Conservation (phyloP, 2,888 invertebrate genomes). For the Tenthredo notha region DNA sequence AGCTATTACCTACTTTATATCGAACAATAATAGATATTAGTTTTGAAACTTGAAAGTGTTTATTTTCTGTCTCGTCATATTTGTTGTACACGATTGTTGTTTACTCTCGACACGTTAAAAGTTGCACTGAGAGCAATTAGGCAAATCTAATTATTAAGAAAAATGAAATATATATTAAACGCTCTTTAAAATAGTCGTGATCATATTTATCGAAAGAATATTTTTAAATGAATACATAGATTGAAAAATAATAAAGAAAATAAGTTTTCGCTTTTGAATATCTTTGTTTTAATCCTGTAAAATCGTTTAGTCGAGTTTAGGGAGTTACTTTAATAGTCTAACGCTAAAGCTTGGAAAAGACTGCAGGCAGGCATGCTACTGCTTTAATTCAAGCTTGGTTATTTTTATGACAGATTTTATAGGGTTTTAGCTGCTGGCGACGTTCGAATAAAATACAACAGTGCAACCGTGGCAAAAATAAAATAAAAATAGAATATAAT, state of each 20-base stretch:
- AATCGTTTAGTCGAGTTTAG: constrained; percentile 19
- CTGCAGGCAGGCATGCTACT: background rate
- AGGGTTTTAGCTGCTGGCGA: constrained; percentile 26
- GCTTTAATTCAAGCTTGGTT: constrained; percentile 34
- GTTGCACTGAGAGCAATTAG: background rate
- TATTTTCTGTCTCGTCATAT: background rate
- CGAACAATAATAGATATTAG: background rate
- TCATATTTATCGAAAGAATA: background rate
- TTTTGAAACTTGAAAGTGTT: background rate
- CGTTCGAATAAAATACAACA: constrained; percentile 19
- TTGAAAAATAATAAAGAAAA: background rate
- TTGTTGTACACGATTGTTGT: background rate
- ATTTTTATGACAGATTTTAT: constrained; percentile 45
- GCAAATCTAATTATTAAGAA: too few species aligned
- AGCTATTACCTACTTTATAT: background rate
- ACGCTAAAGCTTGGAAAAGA: background rate
- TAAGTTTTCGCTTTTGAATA: background rate
- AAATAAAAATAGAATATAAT: background rate
- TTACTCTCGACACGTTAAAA: background rate
- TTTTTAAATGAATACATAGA: background rate
- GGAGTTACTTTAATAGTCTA: constrained; percentile 27
- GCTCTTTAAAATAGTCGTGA: too few species aligned
- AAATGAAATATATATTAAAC: too few species aligned
- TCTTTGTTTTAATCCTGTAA: background rate
- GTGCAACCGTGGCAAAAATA: background rate